phyloP scores from a whole-genome alignment of 92 coral and sea anemone genomes.

The Blastomussa wellsi region DNA sequence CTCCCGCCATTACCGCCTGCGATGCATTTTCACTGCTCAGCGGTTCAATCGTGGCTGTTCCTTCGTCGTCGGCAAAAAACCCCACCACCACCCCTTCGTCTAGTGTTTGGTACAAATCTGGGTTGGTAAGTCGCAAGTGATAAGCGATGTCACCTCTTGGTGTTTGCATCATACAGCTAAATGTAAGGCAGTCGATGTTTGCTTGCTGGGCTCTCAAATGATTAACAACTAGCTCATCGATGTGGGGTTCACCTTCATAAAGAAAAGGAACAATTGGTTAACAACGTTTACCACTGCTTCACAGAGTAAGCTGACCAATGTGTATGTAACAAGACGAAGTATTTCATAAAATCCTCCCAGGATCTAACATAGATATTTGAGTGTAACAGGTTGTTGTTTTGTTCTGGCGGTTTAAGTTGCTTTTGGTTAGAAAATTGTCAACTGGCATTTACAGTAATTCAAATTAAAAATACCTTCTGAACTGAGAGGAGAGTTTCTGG shows the following conservation, averaged over 20 bases:
- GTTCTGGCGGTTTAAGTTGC: not conserved
- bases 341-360: not conserved
- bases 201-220: slow-evolving; percentile 91
- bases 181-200: slow-evolving; percentile 72
- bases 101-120: slow-evolving; percentile 54
- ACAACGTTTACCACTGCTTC: not conserved
- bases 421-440: not conserved
- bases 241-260: slow-evolving; percentile 19
- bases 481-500: slow-evolving; percentile 4
- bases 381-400: not conserved
- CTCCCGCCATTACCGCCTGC: slow-evolving; percentile 94
- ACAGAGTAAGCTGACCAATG: not conserved
- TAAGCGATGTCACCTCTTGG: slow-evolving; percentile 91
- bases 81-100: slow-evolving; percentile 96
- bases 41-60: slow-evolving; percentile 81
- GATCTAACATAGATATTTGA: no score
- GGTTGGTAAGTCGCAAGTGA: slow-evolving; percentile 81
- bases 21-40: slow-evolving; percentile 69
- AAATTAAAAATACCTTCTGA: slow-evolving; percentile 19
- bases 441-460: not conserved
- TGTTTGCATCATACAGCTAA: slow-evolving; percentile 65
- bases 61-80: slow-evolving; percentile 74
- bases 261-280: not conserved
- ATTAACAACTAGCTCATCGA: slow-evolving; percentile 73
- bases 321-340: not conserved